A percentile compares a stretch with the other conserved stretches of the same genome.
phyloP scores from a whole-genome alignment of 2,797 vertebrate genomes.

The Rhinoraja longicauda region DNA sequence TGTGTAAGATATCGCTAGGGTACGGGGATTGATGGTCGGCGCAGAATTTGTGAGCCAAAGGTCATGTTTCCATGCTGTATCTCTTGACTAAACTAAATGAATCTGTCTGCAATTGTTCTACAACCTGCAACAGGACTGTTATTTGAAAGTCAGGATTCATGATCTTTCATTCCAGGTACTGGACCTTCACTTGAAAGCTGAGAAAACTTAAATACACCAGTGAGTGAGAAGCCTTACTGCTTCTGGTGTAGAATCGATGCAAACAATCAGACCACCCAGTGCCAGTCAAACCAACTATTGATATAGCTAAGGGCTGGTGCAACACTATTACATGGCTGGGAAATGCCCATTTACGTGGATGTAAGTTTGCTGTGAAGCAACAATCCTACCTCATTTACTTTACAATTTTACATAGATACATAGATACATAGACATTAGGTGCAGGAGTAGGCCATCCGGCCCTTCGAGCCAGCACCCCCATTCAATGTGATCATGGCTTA shows the following conservation, averaged over 20 bases:
- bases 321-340: not conserved
- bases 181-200: not conserved
- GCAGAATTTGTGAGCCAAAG: too few species aligned
- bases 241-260: not conserved
- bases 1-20: too few species aligned
- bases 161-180: not conserved
- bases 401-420: not conserved
- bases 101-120: not conserved
- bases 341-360: not conserved
- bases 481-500: too few species aligned
- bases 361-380: not conserved
- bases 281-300: not conserved
- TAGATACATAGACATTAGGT: too few species aligned
- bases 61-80: too few species aligned
- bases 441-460: too few species aligned
- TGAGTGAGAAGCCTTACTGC: not conserved
- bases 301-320: not conserved
- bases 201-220: too few species aligned
- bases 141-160: not conserved
- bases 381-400: not conserved
- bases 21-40: too few species aligned
- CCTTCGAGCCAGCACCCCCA: too few species aligned
- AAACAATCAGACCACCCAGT: not conserved
- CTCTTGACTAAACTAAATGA: too few species aligned
- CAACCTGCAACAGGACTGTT: not conserved